phyloP scores from a whole-genome alignment of 2,797 vertebrate species.

The Psittacula echo region DNA sequence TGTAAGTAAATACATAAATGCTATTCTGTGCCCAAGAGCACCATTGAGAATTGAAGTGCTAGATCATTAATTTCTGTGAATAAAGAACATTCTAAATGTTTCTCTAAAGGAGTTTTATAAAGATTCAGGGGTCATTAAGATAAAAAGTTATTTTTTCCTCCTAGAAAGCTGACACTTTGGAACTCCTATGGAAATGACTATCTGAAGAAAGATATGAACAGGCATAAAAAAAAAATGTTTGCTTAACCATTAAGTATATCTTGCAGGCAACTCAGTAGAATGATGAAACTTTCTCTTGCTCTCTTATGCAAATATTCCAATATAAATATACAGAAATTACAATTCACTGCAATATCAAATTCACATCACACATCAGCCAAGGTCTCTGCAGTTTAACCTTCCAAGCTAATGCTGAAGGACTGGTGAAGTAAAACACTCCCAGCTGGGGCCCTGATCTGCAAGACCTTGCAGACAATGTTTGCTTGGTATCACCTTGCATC shows the following conservation, averaged over 20 bases:
- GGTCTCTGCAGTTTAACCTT: background rate
- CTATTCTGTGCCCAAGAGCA: conserved; percentile 3
- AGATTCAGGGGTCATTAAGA: background rate
- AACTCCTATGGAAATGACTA: background rate
- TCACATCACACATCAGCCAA: background rate
- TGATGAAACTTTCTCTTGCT: background rate
- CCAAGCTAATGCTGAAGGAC: background rate
- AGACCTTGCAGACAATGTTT: background rate
- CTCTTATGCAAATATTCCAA: background rate
- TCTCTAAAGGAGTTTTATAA: conserved; percentile 14
- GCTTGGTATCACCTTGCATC: background rate
- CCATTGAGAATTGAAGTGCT: background rate
- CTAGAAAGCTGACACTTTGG: background rate
- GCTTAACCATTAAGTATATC: background rate
- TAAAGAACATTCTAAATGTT: conserved; percentile 12
- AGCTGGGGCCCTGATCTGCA: background rate
- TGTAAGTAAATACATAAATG: conserved; percentile 18
- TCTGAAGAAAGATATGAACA: background rate
- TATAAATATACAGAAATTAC: background rate
- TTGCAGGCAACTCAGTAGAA: background rate
- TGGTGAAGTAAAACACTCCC: background rate
- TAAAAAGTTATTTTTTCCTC: background rate
- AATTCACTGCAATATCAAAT: background rate
- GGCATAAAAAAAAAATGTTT: background rate
- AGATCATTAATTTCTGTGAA: conserved; percentile 15